phyloP scores from a whole-genome alignment of 2,888 invertebrate species.

The Drosophila vallismaia region DNA sequence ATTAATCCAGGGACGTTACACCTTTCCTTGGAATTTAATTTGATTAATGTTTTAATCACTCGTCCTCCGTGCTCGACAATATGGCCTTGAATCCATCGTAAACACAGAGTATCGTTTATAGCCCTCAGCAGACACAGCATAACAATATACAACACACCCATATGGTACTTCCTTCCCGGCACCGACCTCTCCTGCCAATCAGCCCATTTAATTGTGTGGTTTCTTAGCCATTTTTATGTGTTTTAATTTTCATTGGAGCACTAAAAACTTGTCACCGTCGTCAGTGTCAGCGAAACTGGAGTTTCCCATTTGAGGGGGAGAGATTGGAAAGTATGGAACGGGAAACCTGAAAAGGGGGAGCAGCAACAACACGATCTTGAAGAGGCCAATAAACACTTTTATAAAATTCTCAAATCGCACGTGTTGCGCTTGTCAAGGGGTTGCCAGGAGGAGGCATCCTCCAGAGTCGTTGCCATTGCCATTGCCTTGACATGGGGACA shows the following conservation, averaged over 20 bases:
- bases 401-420: slow-evolving; percentile 75
- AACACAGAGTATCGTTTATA: slow-evolving; percentile 25
- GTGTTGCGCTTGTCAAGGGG: slow-evolving; percentile 74
- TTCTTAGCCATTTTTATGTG: slow-evolving; percentile 67
- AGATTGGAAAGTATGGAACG: slow-evolving; percentile 23
- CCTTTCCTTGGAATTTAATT: slow-evolving; percentile 2
- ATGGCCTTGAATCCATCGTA: slow-evolving; percentile 35
- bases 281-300: slow-evolving; percentile 57
- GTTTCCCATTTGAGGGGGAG: slow-evolving; percentile 21
- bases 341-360: slow-evolving; percentile 24
- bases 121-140: slow-evolving; percentile 25
- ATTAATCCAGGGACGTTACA: neutral
- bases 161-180: neutral
- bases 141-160: slow-evolving; percentile 33
- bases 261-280: slow-evolving; percentile 57
- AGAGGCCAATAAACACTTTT: slow-evolving; percentile 73
- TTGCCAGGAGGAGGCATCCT: slow-evolving; percentile 18
- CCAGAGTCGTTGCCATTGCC: slow-evolving; percentile 1
- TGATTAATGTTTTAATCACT: slow-evolving; percentile 7
- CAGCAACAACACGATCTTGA: slow-evolving; percentile 35
- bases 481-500: slow-evolving; percentile 28
- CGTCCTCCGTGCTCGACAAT: slow-evolving; percentile 10
- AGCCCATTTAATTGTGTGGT: slow-evolving; percentile 64
- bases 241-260: slow-evolving; percentile 69
- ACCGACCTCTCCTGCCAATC: slow-evolving; percentile 25